Evolutionary conservation across 2,113 vertebrate genomes (phyloP).

Genomic region (Myxocyprinus asiaticus): DNA sequence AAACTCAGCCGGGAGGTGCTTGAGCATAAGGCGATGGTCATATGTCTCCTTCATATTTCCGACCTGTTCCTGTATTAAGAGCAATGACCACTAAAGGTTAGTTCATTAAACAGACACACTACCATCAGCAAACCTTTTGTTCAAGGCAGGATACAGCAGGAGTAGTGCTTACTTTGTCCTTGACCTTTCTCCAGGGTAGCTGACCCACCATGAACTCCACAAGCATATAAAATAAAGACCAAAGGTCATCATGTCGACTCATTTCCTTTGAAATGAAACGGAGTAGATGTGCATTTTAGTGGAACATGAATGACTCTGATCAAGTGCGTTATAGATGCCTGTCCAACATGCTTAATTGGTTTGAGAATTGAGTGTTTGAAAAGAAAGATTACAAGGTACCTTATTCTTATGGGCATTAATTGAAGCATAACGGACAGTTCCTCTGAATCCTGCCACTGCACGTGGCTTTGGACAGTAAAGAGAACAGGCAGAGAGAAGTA

Average conservation of each 20-base stretch:
- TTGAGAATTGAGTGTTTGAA: background rate
- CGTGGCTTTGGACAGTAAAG: conserved; percentile 78
- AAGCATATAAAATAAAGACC: conserved; percentile 99
- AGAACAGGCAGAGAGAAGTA: too few species aligned
- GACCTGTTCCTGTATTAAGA: conserved; percentile 88
- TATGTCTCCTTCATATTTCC: conserved; percentile 97
- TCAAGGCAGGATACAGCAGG: background rate
- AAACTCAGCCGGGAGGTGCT: conserved; percentile 94
- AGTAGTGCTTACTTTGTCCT: conserved; percentile 86
- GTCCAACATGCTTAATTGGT: background rate
- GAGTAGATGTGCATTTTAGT: background rate
- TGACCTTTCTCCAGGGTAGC: conserved; percentile 98
- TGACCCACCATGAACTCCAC: conserved; percentile 96
- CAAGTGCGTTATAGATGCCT: background rate
- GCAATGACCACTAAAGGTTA: background rate
- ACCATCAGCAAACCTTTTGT: background rate
- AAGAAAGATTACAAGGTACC: conserved; percentile 66
- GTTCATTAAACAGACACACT: background rate
- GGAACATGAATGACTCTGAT: background rate
- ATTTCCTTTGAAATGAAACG: conserved; percentile 82
- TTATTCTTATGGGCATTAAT: conserved; percentile 96
- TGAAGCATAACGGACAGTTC: conserved; percentile 95
- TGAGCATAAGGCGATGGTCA: conserved; percentile 94
- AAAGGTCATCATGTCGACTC: conserved; percentile 97
- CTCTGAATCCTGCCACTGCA: conserved; percentile 93